Percentiles rank a stretch among this genome's conserved stretches.
Conservation (phyloP, 2,888 invertebrate species). For the Gymnosoma rotundatum region DNA sequence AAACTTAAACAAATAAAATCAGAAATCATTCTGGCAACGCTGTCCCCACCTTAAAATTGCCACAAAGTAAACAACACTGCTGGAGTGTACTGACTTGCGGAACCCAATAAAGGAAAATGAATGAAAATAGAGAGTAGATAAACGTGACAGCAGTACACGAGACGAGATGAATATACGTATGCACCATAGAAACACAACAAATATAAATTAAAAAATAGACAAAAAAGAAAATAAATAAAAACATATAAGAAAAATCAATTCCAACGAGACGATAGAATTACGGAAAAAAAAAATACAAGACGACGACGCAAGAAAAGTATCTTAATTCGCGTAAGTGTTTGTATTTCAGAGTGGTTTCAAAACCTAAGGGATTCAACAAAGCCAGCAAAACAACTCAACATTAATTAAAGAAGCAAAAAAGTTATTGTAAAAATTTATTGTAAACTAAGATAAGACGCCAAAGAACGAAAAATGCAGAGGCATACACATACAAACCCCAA, state of each 20-base stretch:
- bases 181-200: conserved; percentile 32
- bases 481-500: background rate
- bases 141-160: conserved; percentile 43
- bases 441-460: conserved; percentile 13
- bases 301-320: conserved; percentile 29
- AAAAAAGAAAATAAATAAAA: conserved; percentile 25
- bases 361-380: conserved; percentile 21
- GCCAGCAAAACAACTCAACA: conserved; percentile 1
- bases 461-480: conserved; percentile 2
- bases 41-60: background rate
- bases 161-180: conserved; percentile 19
- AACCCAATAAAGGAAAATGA: conserved; percentile 40
- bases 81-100: conserved; percentile 59
- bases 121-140: conserved; percentile 6
- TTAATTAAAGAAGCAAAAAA: conserved; percentile 19
- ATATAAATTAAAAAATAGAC: conserved; percentile 13
- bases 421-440: conserved; percentile 21
- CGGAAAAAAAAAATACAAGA: conserved; percentile 52
- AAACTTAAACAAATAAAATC: too few relatives aligned
- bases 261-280: conserved; percentile 43
- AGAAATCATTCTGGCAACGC: too few relatives aligned
- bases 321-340: conserved; percentile 11
- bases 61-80: conserved; percentile 41
- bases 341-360: conserved; percentile 29
- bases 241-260: conserved; percentile 65